phyloP scores from a whole-genome alignment of 2,888 invertebrate genomes.

The Physocephala rufipes region DNA sequence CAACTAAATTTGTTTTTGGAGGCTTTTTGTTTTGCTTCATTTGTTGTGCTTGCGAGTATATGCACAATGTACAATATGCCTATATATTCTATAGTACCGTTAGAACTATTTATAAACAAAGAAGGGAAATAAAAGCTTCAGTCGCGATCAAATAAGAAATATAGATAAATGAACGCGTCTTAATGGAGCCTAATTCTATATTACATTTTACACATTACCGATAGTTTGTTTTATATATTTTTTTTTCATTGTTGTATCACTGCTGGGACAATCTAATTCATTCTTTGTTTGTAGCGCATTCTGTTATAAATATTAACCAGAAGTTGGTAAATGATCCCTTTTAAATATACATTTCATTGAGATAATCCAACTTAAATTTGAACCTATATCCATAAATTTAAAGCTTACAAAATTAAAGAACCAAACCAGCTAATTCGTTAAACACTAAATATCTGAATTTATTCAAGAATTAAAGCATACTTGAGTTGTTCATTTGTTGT shows the following conservation, averaged over 20 bases:
- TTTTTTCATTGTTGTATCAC: slow-evolving; percentile 6
- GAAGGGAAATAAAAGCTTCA: slow-evolving; percentile 23
- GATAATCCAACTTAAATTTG: slow-evolving; percentile 6
- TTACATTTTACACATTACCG: slow-evolving; percentile 6
- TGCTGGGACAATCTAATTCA: slow-evolving; percentile 10
- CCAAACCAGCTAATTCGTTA: neutral
- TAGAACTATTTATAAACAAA: slow-evolving; percentile 17
- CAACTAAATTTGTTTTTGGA: slow-evolving; percentile 10
- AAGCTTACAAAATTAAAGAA: neutral
- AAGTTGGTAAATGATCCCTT: slow-evolving; percentile 6
- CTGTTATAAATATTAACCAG: slow-evolving; percentile 19
- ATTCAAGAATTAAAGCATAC: neutral
- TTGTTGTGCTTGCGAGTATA: neutral
- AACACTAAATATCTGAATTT: neutral
- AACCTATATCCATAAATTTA: neutral
- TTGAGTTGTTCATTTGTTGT: neutral
- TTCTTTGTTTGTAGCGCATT: slow-evolving; percentile 20
- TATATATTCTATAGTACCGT: too few relatives aligned
- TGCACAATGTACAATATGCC: neutral
- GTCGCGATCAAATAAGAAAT: slow-evolving; percentile 4
- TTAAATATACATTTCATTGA: slow-evolving; percentile 15
- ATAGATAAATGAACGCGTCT: slow-evolving; percentile 15
- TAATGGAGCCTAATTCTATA: slow-evolving; percentile 1
- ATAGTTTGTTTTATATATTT: slow-evolving; percentile 5
- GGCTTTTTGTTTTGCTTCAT: neutral